Percentiles rank a stretch among this genome's conserved stretches.
Evolutionary conservation across 2,113 vertebrate species (phyloP).

Genomic region (Leptobrachium ailaonicum): DNA sequence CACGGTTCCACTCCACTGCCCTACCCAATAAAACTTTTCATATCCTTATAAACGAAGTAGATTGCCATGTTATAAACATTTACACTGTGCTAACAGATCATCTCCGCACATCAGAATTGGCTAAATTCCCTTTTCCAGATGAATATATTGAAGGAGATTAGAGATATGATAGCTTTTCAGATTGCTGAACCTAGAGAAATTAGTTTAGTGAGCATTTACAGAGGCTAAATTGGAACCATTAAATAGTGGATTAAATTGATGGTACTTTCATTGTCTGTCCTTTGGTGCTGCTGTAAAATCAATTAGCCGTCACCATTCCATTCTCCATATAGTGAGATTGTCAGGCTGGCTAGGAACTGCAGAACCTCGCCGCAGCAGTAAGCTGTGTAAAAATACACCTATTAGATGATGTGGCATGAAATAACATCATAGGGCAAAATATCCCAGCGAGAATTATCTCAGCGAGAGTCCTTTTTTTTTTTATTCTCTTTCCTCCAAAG

Average conservation of each 20-base stretch:
- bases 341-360: slow-evolving; percentile 85
- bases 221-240: slow-evolving; percentile 99
- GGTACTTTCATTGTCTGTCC: slow-evolving; percentile 99
- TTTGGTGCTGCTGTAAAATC: slow-evolving; percentile 99
- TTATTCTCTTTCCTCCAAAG: neutral
- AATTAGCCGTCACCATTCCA: slow-evolving; percentile 99
- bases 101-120: slow-evolving; percentile 99
- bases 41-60: slow-evolving; percentile 99
- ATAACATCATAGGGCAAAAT: slow-evolving; percentile 64
- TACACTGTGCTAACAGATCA: slow-evolving; percentile 99
- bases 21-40: slow-evolving; percentile 99
- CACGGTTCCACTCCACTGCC: slow-evolving; percentile 97
- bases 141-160: slow-evolving; percentile 99
- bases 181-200: slow-evolving; percentile 99
- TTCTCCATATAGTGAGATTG: slow-evolving; percentile 97
- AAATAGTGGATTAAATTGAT: slow-evolving; percentile 99
- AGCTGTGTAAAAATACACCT: slow-evolving; percentile 70
- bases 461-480: slow-evolving; percentile 60
- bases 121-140: slow-evolving; percentile 99
- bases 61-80: slow-evolving; percentile 99
- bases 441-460: slow-evolving; percentile 67
- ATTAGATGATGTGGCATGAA: slow-evolving; percentile 68
- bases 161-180: slow-evolving; percentile 99
- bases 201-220: slow-evolving; percentile 99
- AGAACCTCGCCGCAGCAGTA: slow-evolving; percentile 79